Percentiles rank a stretch among this genome's conserved stretches.
phyloP scores from a whole-genome alignment of 1,140 invertebrate species.

The Onthophagus taurus region DNA sequence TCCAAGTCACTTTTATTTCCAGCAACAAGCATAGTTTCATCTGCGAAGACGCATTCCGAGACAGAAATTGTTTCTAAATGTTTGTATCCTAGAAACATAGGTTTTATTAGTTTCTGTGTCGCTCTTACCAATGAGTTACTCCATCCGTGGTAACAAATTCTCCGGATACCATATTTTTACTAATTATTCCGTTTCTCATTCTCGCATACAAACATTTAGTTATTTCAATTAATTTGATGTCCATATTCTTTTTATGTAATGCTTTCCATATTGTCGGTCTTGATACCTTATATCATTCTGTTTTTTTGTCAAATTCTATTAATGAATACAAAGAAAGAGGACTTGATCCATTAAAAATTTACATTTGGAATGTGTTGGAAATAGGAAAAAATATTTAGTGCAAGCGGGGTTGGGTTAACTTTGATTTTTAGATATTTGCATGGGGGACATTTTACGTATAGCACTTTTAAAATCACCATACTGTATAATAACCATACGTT shows the following conservation, averaged over 20 bases:
- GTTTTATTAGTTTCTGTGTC: neutral
- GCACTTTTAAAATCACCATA: no score
- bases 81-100: neutral
- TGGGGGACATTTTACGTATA: no score
- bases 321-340: no score
- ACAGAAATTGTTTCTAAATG: neutral
- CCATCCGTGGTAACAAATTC: neutral
- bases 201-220: neutral
- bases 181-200: neutral
- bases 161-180: neutral
- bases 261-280: neutral
- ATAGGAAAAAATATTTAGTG: no score
- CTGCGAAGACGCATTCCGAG: neutral
- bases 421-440: no score
- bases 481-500: no score
- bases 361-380: no score
- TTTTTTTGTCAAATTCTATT: no score
- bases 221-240: neutral
- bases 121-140: neutral
- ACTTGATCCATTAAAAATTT: no score
- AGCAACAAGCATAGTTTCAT: neutral
- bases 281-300: no score
- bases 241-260: neutral
- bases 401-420: no score
- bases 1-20: neutral